A percentile compares a stretch with the other conserved stretches of the same genome.
These are phyloP conservation scores for Macroramphosus scolopax DNA, from an alignment of 2,797 vertebrate genomes.

Conservation along the genomic window DNA sequence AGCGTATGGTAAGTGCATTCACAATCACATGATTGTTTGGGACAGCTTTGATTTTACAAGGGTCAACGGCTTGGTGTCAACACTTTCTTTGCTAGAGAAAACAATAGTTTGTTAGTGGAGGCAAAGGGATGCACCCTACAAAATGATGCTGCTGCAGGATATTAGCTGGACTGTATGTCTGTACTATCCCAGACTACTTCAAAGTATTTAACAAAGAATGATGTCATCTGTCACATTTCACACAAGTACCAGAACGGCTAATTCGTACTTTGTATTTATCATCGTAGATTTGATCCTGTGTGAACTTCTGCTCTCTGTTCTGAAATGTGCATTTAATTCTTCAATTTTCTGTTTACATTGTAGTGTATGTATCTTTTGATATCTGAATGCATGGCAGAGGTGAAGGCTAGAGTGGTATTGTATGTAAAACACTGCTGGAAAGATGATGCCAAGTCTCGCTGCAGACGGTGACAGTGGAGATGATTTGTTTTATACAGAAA, in stretches of 20 bases:
- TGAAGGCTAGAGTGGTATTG: slow-evolving; percentile 24
- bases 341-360: slow-evolving; percentile 32
- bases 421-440: slow-evolving; percentile 37
- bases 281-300: slow-evolving; percentile 21
- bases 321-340: slow-evolving; percentile 39
- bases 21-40: too few relatives aligned
- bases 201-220: slow-evolving; percentile 28
- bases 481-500: slow-evolving; percentile 38
- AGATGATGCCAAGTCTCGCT: slow-evolving; percentile 14
- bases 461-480: slow-evolving; percentile 25
- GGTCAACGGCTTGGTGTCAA: too few relatives aligned
- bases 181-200: slow-evolving; percentile 1
- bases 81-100: slow-evolving; percentile 2
- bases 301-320: slow-evolving; percentile 29
- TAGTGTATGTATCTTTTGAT: slow-evolving; percentile 32
- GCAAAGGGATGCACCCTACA: neutral
- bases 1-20: too few relatives aligned
- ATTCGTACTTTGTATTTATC: slow-evolving; percentile 41
- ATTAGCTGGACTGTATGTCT: slow-evolving; percentile 14
- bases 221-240: slow-evolving; percentile 16
- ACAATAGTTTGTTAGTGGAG: neutral
- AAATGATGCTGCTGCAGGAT: slow-evolving; percentile 1
- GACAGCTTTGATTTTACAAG: too few relatives aligned
- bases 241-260: slow-evolving; percentile 12
- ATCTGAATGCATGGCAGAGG: slow-evolving; percentile 47